Conservation (phyloP, 1,140 invertebrate species). For the Drosophila ambigua region DNA sequence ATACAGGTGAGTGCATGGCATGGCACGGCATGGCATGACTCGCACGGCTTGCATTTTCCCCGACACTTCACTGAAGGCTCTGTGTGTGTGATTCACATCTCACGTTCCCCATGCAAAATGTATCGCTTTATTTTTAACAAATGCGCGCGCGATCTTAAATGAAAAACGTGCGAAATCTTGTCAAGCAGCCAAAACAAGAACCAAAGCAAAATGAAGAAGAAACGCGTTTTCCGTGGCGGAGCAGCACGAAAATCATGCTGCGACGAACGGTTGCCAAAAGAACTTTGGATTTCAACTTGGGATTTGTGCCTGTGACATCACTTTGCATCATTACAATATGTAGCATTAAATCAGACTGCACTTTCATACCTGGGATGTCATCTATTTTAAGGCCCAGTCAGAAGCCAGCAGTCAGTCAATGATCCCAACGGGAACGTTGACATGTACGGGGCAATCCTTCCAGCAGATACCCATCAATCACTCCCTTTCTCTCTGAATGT, state of each 20-base stretch:
- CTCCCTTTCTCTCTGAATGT: no score
- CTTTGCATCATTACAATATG: conserved; percentile 43
- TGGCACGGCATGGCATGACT: neutral
- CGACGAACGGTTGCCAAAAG: conserved; percentile 41
- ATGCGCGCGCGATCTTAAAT: conserved; percentile 25
- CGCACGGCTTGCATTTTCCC: no score
- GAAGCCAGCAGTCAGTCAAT: conserved; percentile 46
- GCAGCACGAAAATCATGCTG: conserved; percentile 45
- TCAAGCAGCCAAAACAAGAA: conserved; percentile 46
- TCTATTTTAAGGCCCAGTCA: conserved; percentile 55
- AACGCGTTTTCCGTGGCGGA: conserved; percentile 12
- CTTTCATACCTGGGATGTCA: conserved; percentile 34
- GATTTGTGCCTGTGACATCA: conserved; percentile 11
- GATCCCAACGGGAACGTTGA: conserved; percentile 44
- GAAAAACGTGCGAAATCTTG: conserved; percentile 48
- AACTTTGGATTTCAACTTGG: conserved; percentile 53
- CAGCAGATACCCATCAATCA: conserved; percentile 20
- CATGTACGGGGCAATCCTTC: conserved; percentile 34
- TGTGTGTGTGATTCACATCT: conserved; percentile 34
- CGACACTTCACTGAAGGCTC: no score
- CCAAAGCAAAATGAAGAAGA: conserved; percentile 18
- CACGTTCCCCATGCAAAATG: conserved; percentile 12
- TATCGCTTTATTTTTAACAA: conserved; percentile 41
- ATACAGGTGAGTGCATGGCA: conserved; percentile 85
- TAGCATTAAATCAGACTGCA: conserved; percentile 47